Conservation (phyloP, 2,888 invertebrate genomes). For the Ophion ventricosus region DNA sequence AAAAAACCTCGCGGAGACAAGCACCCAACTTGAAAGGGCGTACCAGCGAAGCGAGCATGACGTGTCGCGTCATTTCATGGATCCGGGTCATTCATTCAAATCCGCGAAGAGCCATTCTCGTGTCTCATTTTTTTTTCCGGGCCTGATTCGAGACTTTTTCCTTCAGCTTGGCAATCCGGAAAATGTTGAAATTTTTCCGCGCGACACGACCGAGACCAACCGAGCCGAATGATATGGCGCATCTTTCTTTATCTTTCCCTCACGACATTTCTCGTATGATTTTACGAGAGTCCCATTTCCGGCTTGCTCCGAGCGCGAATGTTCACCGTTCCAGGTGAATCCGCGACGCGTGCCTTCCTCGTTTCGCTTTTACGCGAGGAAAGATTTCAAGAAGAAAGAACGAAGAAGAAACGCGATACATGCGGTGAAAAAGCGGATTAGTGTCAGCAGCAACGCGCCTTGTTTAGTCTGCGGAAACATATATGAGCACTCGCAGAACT, state of each 20-base stretch:
- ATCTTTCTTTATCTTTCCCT: background rate
- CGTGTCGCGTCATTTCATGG: background rate
- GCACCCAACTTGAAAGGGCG: no score
- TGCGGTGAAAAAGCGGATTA: constrained; percentile 25
- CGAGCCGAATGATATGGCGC: constrained; percentile 46
- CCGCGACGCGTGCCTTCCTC: constrained; percentile 30
- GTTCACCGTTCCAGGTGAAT: background rate
- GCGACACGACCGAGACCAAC: constrained; percentile 48
- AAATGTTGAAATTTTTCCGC: constrained; percentile 61
- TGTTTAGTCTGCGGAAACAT: constrained; percentile 65
- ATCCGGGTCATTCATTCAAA: constrained; percentile 13
- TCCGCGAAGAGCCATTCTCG: constrained; percentile 61
- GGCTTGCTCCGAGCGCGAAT: constrained; percentile 2
- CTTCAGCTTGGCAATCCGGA: constrained; percentile 59
- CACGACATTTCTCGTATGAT: constrained; percentile 9
- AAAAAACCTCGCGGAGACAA: no score
- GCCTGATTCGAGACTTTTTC: constrained; percentile 66
- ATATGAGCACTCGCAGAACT: constrained; percentile 50
- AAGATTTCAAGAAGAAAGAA: constrained; percentile 44
- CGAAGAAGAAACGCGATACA: constrained; percentile 36
- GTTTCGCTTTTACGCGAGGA: constrained; percentile 53
- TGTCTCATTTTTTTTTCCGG: constrained; percentile 59
- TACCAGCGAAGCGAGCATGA: no score
- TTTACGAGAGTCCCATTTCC: constrained; percentile 19
- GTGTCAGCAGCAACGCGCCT: constrained; percentile 9